Conservation (phyloP, 53 echinoderm and acorn worm species). For the Holothuria leucospilota region DNA sequence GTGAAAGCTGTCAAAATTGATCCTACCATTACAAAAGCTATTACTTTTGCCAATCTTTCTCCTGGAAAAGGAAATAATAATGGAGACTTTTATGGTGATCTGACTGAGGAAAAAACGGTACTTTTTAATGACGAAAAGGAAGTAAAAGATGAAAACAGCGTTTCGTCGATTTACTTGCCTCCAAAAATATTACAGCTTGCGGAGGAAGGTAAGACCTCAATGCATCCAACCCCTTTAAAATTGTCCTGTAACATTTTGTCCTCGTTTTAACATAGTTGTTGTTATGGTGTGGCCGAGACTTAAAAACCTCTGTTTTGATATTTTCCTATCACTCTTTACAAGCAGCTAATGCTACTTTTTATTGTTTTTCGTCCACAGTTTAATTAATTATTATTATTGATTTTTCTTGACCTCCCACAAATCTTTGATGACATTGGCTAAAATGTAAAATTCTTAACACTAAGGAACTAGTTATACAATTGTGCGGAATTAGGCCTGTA, state of each 20-base stretch:
- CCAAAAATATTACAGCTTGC: not conserved
- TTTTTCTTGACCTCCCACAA: too few species aligned
- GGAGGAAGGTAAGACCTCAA: not conserved
- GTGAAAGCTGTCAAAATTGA: conserved; percentile 6
- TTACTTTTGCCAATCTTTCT: not conserved
- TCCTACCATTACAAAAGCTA: conserved; percentile 1
- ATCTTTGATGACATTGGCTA: too few species aligned
- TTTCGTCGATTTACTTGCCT: not conserved
- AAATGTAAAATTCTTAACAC: too few species aligned
- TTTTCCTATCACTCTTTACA: too few species aligned
- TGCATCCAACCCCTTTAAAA: not conserved
- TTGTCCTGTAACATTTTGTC: not conserved
- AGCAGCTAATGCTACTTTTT: too few species aligned
- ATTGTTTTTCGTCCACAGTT: too few species aligned
- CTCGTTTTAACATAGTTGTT: too few species aligned
- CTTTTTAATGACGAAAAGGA: not conserved
- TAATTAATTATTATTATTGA: too few species aligned
- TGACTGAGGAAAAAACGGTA: not conserved
- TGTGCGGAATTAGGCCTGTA: not conserved
- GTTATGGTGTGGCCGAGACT: too few species aligned
- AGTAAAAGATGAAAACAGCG: not conserved
- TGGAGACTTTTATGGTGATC: not conserved
- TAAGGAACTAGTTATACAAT: too few species aligned
- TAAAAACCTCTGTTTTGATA: not conserved
- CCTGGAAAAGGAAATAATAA: not conserved